These are phyloP conservation scores for Brachyhypopomus gauderio DNA, from an alignment of 2,113 vertebrate genomes.

Conservation along the genomic window DNA sequence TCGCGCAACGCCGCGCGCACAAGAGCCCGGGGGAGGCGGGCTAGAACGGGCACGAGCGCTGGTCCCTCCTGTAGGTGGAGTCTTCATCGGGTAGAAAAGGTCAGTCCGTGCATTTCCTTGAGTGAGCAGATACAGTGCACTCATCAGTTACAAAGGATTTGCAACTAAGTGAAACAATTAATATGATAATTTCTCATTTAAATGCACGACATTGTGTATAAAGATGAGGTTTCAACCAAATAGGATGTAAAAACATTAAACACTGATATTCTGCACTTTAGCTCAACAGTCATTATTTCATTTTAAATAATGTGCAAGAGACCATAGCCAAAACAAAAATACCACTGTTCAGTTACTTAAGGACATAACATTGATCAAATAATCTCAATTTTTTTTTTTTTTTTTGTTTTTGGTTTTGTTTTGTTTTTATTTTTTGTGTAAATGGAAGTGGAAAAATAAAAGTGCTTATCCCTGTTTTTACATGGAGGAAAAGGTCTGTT, in stretches of 20 bases:
- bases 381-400: not conserved
- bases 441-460: not conserved
- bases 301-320: no score
- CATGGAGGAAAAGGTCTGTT: slow-evolving; percentile 4
- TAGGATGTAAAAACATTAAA: no score
- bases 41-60: not conserved
- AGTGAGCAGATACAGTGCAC: not conserved
- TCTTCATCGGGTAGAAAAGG: not conserved
- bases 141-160: not conserved
- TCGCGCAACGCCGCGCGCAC: no score
- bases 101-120: not conserved
- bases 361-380: no score
- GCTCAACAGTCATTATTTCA: no score
- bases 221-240: not conserved
- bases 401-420: no score
- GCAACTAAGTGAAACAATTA: not conserved
- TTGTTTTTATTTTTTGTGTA: no score
- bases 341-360: no score
- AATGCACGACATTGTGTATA: no score
- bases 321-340: no score
- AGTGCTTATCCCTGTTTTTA: slow-evolving; percentile 20
- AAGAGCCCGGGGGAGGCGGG: not conserved
- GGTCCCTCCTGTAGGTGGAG: slow-evolving; percentile 36
- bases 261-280: no score
- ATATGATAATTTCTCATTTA: not conserved